phyloP scores from a whole-genome alignment of 2,888 invertebrate genomes.

The Drosophila siamana region DNA sequence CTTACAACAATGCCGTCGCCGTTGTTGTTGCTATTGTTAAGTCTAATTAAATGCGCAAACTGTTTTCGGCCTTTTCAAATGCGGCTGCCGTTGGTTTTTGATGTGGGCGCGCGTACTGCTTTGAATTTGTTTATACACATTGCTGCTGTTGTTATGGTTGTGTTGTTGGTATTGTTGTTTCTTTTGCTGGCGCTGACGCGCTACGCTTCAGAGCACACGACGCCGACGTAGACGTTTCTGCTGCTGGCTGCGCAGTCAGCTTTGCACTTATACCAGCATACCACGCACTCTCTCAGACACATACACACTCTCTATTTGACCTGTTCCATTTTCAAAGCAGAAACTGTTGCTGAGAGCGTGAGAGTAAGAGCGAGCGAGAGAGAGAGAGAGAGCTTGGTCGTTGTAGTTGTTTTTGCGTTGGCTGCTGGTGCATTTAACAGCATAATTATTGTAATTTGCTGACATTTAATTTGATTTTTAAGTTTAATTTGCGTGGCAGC shows the following conservation, averaged over 20 bases:
- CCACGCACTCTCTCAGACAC: constrained; percentile 46
- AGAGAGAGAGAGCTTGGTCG: no score
- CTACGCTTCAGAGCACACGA: constrained; percentile 70
- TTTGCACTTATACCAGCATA: constrained; percentile 44
- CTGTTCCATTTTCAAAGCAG: constrained; percentile 52
- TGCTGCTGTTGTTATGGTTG: constrained; percentile 35
- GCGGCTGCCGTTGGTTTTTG: constrained; percentile 56
- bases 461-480: constrained; percentile 81
- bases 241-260: constrained; percentile 46
- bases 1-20: constrained; percentile 42
- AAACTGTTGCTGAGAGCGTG: constrained; percentile 39
- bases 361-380: background rate
- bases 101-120: constrained; percentile 71
- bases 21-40: constrained; percentile 30
- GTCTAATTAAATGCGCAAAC: constrained; percentile 77
- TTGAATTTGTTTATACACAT: constrained; percentile 75
- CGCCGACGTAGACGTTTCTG: constrained; percentile 57
- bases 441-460: constrained; percentile 77
- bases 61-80: constrained; percentile 63
- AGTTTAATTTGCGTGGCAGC: constrained; percentile 76
- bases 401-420: constrained; percentile 13
- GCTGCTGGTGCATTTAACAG: constrained; percentile 60
- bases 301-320: constrained; percentile 15
- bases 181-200: constrained; percentile 37
- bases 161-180: constrained; percentile 24